phyloP scores from a whole-genome alignment of 1,140 invertebrate species.

The Neodiprion pinetum region DNA sequence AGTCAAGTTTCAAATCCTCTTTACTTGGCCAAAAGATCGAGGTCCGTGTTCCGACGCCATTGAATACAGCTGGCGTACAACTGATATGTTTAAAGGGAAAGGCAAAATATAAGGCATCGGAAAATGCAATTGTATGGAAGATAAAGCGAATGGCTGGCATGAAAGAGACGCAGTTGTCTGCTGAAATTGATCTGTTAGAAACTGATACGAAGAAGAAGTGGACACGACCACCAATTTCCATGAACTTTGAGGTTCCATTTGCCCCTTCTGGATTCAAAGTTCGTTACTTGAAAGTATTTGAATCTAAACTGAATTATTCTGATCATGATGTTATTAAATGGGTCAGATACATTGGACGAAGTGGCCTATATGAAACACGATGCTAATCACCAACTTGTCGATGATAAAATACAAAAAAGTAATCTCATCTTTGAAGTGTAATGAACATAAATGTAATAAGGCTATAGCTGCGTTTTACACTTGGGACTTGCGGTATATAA shows the following conservation, averaged over 20 bases:
- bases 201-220: constrained; percentile 99
- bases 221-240: constrained; percentile 99
- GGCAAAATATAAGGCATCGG: constrained; percentile 99
- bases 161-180: constrained; percentile 99
- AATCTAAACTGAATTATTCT: constrained; percentile 99
- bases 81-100: constrained; percentile 99
- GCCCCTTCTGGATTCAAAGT: constrained; percentile 99
- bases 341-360: constrained; percentile 99
- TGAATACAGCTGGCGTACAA: constrained; percentile 99
- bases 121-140: constrained; percentile 99
- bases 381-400: constrained; percentile 73
- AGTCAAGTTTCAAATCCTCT: constrained; percentile 99
- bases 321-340: constrained; percentile 99
- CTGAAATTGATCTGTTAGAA: constrained; percentile 98
- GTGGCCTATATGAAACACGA: constrained; percentile 98
- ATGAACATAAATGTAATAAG: constrained; percentile 4
- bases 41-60: constrained; percentile 97
- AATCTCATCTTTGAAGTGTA: constrained; percentile 40
- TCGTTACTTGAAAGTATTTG: constrained; percentile 99
- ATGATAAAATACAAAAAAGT: constrained; percentile 35
- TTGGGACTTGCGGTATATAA: background rate
- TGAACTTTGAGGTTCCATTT: constrained; percentile 99
- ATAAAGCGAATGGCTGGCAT: constrained; percentile 99
- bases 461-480: constrained; percentile 5
- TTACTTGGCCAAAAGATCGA: constrained; percentile 99